phyloP scores from a whole-genome alignment of 2,797 vertebrate species.

The Myotis pilosus region DNA sequence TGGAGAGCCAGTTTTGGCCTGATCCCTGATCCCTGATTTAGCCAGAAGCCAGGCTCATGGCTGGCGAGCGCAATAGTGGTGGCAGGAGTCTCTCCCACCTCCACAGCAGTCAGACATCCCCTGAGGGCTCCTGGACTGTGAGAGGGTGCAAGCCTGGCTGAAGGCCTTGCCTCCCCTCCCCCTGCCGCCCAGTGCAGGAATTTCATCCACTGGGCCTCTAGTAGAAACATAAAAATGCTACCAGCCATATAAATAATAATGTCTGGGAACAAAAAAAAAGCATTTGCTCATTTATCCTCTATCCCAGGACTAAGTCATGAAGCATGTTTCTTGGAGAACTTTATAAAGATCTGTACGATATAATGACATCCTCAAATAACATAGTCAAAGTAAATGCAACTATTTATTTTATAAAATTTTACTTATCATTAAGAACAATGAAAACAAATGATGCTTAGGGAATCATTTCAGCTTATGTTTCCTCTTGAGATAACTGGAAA shows the following conservation, averaged over 20 bases:
- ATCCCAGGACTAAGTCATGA: neutral
- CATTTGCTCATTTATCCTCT: neutral
- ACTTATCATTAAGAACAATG: neutral
- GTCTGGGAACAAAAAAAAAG: neutral
- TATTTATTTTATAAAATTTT: neutral
- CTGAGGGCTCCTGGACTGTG: too few species aligned
- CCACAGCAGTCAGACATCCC: too few species aligned
- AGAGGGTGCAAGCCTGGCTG: too few species aligned
- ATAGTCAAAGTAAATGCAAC: neutral
- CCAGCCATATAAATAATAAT: neutral
- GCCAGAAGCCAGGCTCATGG: too few species aligned
- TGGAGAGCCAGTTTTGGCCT: too few species aligned
- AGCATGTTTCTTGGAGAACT: neutral
- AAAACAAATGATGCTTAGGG: neutral
- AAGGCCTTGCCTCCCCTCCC: too few species aligned
- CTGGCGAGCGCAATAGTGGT: too few species aligned
- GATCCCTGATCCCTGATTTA: too few species aligned
- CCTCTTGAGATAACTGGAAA: neutral
- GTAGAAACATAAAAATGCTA: neutral
- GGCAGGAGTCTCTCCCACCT: too few species aligned
- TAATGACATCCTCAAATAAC: neutral
- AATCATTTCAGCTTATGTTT: conserved; percentile 1
- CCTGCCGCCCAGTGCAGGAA: too few species aligned
- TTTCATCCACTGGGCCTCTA: too few species aligned
- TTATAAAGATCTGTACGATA: neutral